Evolutionary conservation across 1,140 invertebrate genomes (phyloP), one percentile per base, ranked within the genome.

Genomic region (Bombus waltoni): DNA sequence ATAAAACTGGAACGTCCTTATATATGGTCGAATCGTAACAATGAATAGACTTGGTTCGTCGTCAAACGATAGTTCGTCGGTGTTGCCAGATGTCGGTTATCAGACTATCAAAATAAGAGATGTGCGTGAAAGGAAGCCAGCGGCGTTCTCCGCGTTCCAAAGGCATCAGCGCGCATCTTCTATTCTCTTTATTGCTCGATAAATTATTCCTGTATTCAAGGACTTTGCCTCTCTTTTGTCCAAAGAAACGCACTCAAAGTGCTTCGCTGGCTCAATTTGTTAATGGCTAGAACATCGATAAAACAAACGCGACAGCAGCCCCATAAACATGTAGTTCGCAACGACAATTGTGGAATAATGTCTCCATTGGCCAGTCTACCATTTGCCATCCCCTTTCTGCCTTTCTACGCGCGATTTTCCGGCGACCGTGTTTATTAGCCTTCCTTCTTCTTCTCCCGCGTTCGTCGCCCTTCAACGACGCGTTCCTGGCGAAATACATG

Each of bases 311-410:
- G 9, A n/a, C 2, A 5, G 15, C 6, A 4, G 6, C 10, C 22
- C 68, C 66, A 85, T 85, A 85, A 85, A 80, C 35, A 65, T 62
- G 83, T 68, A 85, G 70, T 85, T 80, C 62, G 25, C 76, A 25
- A 70, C 25, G 40, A 79, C 66, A 53, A 78, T 70, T 68, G 13
- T 15, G 1, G 53, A 68, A 59, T 57, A 66, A 77, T 47, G 65
- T 42, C 44, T 68, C 10, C 47, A 28, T 18, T 78, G 81, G 74
- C 44, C 42, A 85, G 68, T 59, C 66, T 79, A 6, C 32, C 68
- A 72, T 53, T 44, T 42, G 76, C 65, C 32, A 40, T 42, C 44
- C 28, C 35, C 22, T 42, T 32, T 10, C 35, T n/a, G 1, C 3
- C 38, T 62, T 40, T 40, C 10, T 57, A 42, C 35, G 22, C 74